Percentiles rank a stretch among this genome's conserved stretches.
Conservation (phyloP, 1,140 invertebrate species). For the Seison nebaliae region DNA sequence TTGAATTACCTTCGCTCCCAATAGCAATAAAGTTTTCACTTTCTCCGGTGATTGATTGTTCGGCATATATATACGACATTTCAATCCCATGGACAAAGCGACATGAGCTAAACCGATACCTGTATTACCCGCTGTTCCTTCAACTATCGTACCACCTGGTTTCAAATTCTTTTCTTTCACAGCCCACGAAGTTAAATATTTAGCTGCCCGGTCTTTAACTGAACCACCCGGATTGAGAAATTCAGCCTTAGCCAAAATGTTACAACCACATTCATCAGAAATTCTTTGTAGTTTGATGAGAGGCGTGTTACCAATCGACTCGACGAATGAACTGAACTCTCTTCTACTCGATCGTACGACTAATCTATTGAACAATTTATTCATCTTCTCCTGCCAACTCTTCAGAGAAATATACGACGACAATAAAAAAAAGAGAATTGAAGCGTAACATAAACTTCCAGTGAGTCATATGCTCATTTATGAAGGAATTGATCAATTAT, state of each 20-base stretch:
- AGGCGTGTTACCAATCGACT: slow-evolving; percentile 20
- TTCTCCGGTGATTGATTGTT: slow-evolving; percentile 28
- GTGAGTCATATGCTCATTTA: no score
- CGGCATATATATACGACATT: slow-evolving; percentile 30
- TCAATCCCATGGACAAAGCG: slow-evolving; percentile 25
- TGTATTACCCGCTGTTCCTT: slow-evolving; percentile 31
- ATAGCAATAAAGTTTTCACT: slow-evolving; percentile 20
- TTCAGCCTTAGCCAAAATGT: slow-evolving; percentile 27
- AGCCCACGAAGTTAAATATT: slow-evolving; percentile 19
- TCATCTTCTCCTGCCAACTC: no score
- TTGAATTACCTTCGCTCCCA: slow-evolving; percentile 22
- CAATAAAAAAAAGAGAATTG: no score
- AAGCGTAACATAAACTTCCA: no score
- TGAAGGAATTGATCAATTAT: no score
- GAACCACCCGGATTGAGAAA: slow-evolving; percentile 28
- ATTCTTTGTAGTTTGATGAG: slow-evolving; percentile 23
- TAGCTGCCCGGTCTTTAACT: slow-evolving; percentile 26
- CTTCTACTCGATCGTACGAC: no score
- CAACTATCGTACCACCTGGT: slow-evolving; percentile 25
- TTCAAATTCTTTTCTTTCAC: slow-evolving; percentile 18
- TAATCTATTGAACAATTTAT: no score
- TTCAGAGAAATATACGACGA: no score
- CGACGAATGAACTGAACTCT: no score
- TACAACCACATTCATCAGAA: slow-evolving; percentile 26
- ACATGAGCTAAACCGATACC: slow-evolving; percentile 30